Evolutionary conservation across 2,797 vertebrate species (phyloP).

Genomic region (Acrocephalus scirpaceus): DNA sequence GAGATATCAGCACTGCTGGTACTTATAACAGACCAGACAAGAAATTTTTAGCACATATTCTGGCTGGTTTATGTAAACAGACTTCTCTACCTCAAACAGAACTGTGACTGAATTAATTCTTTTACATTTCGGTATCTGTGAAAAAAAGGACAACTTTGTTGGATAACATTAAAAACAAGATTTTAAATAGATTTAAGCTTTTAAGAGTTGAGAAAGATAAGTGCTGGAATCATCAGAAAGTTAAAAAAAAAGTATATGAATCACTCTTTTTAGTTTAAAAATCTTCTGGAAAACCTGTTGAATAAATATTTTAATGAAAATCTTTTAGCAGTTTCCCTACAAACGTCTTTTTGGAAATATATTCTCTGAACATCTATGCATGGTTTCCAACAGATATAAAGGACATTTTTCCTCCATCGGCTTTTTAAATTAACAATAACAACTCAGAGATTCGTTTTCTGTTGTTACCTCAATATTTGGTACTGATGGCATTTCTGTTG

Average conservation of each 20-base stretch:
- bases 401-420: neutral
- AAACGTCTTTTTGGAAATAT: neutral
- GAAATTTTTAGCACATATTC: neutral
- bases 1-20: neutral
- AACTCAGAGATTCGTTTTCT: accelerated
- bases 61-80: neutral
- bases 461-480: neutral
- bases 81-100: neutral
- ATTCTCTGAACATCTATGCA: neutral
- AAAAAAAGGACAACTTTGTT: neutral
- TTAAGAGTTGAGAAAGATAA: neutral
- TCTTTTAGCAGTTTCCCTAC: neutral
- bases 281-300: neutral
- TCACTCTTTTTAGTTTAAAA: neutral
- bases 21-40: neutral
- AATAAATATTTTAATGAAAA: neutral
- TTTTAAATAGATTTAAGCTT: neutral
- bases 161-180: neutral
- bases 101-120: neutral
- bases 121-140: neutral
- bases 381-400: neutral
- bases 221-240: neutral
- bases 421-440: neutral
- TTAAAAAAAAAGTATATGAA: neutral
- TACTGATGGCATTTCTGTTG: neutral